Evolutionary conservation across 2,113 vertebrate genomes (phyloP).

Genomic region (Tenebrosternarchus preto): DNA sequence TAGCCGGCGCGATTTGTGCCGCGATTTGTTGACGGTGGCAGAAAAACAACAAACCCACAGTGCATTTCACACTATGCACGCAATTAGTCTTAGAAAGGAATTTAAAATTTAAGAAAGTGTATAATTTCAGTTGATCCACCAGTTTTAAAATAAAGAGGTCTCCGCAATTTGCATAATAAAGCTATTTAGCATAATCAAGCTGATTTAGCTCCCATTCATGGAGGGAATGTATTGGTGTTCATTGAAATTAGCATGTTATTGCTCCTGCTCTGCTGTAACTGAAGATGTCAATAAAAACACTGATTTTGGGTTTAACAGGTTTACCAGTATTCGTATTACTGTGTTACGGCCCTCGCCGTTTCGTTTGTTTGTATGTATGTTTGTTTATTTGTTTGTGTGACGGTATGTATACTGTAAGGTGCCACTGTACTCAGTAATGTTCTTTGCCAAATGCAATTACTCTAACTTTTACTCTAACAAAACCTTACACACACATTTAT

Average conservation of each 20-base stretch:
- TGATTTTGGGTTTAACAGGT: neutral
- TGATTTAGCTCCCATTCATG: constrained; percentile 41
- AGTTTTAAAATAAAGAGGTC: constrained; percentile 53
- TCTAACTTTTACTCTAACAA: neutral
- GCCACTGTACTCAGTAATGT: neutral
- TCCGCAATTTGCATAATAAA: constrained; percentile 57
- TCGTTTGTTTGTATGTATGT: too few relatives aligned
- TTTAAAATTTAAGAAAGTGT: constrained; percentile 45
- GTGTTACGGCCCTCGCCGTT: too few relatives aligned
- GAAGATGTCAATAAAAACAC: neutral
- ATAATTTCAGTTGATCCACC: constrained; percentile 49
- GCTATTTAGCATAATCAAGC: constrained; percentile 69
- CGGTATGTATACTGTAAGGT: too few relatives aligned
- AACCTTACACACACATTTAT: neutral
- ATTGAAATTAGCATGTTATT: constrained; percentile 53
- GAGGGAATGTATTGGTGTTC: constrained; percentile 60
- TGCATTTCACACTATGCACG: too few relatives aligned
- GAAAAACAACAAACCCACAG: too few relatives aligned
- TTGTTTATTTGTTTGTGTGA: too few relatives aligned
- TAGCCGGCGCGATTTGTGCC: neutral
- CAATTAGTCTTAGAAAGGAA: constrained; percentile 60
- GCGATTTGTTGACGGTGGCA: neutral
- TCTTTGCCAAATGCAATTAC: neutral
- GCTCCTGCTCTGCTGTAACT: neutral
- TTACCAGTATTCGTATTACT: too few relatives aligned